Evolutionary conservation across 2,797 vertebrate species (phyloP).

Genomic region (Sphenodon punctatus): DNA sequence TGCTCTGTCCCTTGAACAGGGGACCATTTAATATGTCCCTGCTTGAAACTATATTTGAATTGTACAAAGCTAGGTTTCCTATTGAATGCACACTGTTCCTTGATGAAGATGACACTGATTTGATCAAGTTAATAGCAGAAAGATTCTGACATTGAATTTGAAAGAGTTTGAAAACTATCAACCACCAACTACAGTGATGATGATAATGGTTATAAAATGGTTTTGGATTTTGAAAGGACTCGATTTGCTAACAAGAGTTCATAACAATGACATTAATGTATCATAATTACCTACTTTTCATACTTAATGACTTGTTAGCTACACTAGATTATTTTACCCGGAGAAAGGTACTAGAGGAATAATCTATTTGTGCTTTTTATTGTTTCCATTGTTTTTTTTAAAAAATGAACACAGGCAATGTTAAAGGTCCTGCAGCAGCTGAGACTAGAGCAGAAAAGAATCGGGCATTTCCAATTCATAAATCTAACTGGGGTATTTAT

Average conservation of each 20-base stretch:
- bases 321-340: background rate
- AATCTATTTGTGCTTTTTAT: background rate
- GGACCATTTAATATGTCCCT: too few relatives aligned
- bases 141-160: conserved; percentile 25
- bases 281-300: conserved; percentile 39
- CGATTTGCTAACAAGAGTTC: conserved; percentile 27
- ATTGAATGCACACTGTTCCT: background rate
- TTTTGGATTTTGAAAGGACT: conserved; percentile 32
- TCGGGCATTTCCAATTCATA: too few relatives aligned
- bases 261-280: conserved; percentile 49
- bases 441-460: too few relatives aligned
- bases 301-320: conserved; percentile 7
- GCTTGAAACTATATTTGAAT: background rate
- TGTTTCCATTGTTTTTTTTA: background rate
- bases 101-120: conserved; percentile 1
- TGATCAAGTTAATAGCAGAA: conserved; percentile 50
- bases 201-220: background rate
- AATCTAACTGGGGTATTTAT: too few relatives aligned
- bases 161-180: conserved; percentile 28
- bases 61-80: background rate
- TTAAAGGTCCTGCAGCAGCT: background rate
- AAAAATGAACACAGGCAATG: background rate
- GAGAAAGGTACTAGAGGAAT: background rate
- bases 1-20: too few relatives aligned
- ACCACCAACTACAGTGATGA: conserved; percentile 1